A percentile compares a stretch with the other conserved stretches of the same genome.
These are phyloP conservation scores for Drosophila triauraria DNA, from an alignment of 1,140 invertebrate species.

Conservation along the genomic window DNA sequence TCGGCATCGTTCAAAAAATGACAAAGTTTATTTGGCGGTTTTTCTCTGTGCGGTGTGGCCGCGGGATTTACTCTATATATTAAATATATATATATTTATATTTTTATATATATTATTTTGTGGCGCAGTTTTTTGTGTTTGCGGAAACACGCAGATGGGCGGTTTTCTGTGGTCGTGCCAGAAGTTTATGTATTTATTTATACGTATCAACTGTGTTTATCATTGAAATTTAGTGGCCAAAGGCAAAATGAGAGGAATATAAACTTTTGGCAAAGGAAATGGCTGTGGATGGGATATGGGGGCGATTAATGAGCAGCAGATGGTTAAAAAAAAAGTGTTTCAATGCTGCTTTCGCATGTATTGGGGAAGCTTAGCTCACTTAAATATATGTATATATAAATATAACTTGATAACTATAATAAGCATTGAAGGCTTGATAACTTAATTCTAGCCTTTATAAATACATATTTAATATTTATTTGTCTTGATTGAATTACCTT, in stretches of 20 bases:
- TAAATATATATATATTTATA: constrained; percentile 5
- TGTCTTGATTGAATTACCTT: background rate
- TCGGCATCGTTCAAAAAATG: constrained; percentile 44
- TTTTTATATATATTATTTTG: background rate
- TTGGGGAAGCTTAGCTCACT: no score
- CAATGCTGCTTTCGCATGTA: background rate
- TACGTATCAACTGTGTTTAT: constrained; percentile 9
- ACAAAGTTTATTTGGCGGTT: constrained; percentile 69
- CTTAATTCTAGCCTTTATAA: no score
- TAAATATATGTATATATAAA: no score
- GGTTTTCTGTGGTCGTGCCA: constrained; percentile 48
- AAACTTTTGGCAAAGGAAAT: constrained; percentile 12
- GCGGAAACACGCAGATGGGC: constrained; percentile 44
- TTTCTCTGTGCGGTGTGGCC: constrained; percentile 31
- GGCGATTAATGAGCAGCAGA: background rate
- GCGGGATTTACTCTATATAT: constrained; percentile 29
- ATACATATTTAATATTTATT: background rate
- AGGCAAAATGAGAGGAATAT: constrained; percentile 11
- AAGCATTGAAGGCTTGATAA: no score
- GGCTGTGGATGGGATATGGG: background rate
- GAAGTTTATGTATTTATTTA: constrained; percentile 29
- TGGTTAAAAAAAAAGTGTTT: background rate
- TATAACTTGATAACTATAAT: no score
- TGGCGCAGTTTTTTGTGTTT: constrained; percentile 19
- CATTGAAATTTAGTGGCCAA: constrained; percentile 27